A percentile compares a stretch with the other conserved stretches of the same genome.
These are phyloP conservation scores for Stegastes partitus DNA, from an alignment of 2,113 vertebrate genomes.

Conservation along the genomic window DNA sequence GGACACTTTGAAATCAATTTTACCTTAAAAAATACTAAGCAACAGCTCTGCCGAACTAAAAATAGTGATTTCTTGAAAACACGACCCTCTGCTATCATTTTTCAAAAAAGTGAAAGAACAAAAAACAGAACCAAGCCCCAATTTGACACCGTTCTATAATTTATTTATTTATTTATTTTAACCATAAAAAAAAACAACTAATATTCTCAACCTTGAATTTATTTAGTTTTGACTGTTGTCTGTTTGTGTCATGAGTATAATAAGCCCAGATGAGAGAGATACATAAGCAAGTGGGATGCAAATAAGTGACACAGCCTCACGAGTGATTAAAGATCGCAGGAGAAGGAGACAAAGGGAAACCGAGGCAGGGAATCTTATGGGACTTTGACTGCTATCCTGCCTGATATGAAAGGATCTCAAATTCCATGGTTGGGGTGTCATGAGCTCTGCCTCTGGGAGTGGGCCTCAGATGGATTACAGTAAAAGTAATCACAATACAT, in stretches of 20 bases:
- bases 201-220: conserved; percentile 39
- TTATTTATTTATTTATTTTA: not conserved
- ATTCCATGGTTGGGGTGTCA: conserved; percentile 70
- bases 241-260: conserved; percentile 48
- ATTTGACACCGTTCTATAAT: conserved; percentile 19
- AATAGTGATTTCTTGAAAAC: conserved; percentile 60
- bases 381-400: conserved; percentile 73
- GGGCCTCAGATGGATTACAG: conserved; percentile 70
- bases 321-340: conserved; percentile 80
- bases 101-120: not conserved
- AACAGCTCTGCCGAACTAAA: conserved; percentile 53
- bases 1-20: conserved; percentile 55
- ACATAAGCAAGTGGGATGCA: conserved; percentile 73
- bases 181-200: not conserved
- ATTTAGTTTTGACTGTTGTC: conserved; percentile 38
- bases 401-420: conserved; percentile 75
- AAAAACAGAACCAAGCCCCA: not conserved
- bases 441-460: conserved; percentile 72
- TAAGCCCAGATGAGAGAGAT: conserved; percentile 60
- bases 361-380: conserved; percentile 62
- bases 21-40: conserved; percentile 41
- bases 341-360: conserved; percentile 64
- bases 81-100: conserved; percentile 43
- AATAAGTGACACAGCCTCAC: conserved; percentile 72
- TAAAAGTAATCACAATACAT: conserved; percentile 77